A percentile compares a stretch with the other conserved stretches of the same genome.
Evolutionary conservation across 2,113 vertebrate genomes (phyloP).

Genomic region (Bolborhynchus lineola): DNA sequence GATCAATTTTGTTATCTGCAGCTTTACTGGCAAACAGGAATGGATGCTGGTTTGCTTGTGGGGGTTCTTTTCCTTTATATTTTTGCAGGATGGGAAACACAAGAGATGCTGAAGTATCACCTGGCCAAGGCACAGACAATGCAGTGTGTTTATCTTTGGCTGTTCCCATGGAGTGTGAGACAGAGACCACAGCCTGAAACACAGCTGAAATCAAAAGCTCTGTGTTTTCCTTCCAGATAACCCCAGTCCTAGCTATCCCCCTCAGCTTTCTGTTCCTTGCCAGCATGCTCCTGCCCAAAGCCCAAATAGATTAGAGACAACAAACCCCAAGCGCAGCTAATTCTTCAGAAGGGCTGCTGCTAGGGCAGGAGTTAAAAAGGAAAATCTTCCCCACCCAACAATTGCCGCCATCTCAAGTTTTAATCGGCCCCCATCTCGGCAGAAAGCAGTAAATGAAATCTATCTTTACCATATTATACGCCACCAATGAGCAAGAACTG

Average conservation of each 20-base stretch:
- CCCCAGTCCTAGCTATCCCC: slow-evolving; percentile 55
- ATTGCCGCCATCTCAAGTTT: slow-evolving; percentile 47
- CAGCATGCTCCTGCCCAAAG: slow-evolving; percentile 69
- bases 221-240: slow-evolving; percentile 74
- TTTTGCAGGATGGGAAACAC: neutral
- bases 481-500: slow-evolving; percentile 83
- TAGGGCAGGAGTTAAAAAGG: slow-evolving; percentile 74
- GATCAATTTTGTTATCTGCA: neutral
- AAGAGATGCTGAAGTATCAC: slow-evolving; percentile 6
- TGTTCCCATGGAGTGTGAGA: slow-evolving; percentile 16
- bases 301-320: slow-evolving; percentile 70
- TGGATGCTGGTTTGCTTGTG: neutral
- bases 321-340: slow-evolving; percentile 54
- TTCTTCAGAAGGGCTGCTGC: slow-evolving; percentile 64
- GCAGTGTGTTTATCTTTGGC: slow-evolving; percentile 35
- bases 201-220: slow-evolving; percentile 70
- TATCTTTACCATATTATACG: slow-evolving; percentile 77
- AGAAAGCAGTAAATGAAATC: slow-evolving; percentile 71
- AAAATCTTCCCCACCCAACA: slow-evolving; percentile 62
- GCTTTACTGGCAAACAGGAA: neutral
- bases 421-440: slow-evolving; percentile 61
- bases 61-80: neutral
- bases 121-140: slow-evolving; percentile 13
- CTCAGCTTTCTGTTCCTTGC: slow-evolving; percentile 52
- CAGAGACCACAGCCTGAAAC: slow-evolving; percentile 31